phyloP scores from a whole-genome alignment of 1,140 invertebrate species.

The Scaptomyza graminum region DNA sequence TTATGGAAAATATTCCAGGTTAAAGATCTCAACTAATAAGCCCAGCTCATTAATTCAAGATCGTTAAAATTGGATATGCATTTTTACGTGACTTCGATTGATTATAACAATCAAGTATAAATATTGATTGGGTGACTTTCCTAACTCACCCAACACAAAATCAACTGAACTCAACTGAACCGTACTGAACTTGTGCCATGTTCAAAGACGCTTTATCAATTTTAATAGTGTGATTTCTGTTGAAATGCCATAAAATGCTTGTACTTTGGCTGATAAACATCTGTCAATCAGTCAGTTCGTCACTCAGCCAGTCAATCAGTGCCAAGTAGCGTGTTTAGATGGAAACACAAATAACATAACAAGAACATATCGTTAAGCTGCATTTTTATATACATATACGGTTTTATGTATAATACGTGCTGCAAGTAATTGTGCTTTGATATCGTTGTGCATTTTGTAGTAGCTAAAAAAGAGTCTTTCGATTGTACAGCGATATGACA shows the following conservation, averaged over 20 bases:
- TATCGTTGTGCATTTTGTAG: slow-evolving; percentile 52
- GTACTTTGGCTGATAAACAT: slow-evolving; percentile 65
- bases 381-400: not conserved
- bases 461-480: slow-evolving; percentile 26
- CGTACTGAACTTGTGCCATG: slow-evolving; percentile 24
- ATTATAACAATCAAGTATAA: slow-evolving; percentile 6
- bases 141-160: not conserved
- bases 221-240: slow-evolving; percentile 73
- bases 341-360: no score
- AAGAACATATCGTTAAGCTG: not conserved
- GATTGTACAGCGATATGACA: not conserved
- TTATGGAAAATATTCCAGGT: slow-evolving; percentile 9
- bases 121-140: slow-evolving; percentile 5
- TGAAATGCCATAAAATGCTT: slow-evolving; percentile 70
- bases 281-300: slow-evolving; percentile 46
- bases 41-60: slow-evolving; percentile 10
- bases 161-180: slow-evolving; percentile 2
- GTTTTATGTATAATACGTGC: slow-evolving; percentile 68
- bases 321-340: slow-evolving; percentile 11
- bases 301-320: slow-evolving; percentile 27
- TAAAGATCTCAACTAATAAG: slow-evolving; percentile 8
- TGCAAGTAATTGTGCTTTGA: slow-evolving; percentile 63
- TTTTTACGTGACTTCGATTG: slow-evolving; percentile 18
- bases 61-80: slow-evolving; percentile 26
- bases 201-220: slow-evolving; percentile 58